phyloP scores from a whole-genome alignment of 2,888 invertebrate genomes.

The Phalera bucephala region DNA sequence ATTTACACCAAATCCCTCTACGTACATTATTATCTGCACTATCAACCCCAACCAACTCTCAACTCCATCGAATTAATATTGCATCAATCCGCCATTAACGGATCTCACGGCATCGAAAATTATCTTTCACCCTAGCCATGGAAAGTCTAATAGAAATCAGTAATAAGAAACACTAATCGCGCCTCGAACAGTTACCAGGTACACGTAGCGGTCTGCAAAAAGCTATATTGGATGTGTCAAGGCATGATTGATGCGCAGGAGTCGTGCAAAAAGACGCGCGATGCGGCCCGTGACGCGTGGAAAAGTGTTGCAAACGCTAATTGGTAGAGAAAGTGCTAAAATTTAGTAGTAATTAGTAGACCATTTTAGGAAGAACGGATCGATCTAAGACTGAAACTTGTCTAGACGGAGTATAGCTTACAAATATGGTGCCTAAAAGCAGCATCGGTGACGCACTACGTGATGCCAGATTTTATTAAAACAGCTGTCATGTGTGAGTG shows the following conservation, averaged over 20 bases:
- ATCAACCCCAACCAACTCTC: too few species aligned
- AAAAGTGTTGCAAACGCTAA: conserved; percentile 51
- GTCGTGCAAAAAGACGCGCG: conserved; percentile 63
- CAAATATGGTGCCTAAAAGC: too few species aligned
- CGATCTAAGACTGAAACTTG: too few species aligned
- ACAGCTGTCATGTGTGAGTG: too few species aligned
- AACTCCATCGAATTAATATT: conserved; percentile 80
- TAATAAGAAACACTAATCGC: conserved; percentile 78
- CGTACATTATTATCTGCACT: too few species aligned
- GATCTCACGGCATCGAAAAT: conserved; percentile 76
- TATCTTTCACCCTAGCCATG: conserved; percentile 79
- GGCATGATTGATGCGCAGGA: conserved; percentile 75
- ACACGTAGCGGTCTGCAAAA: conserved; percentile 61
- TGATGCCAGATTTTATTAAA: too few species aligned
- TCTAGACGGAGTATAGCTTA: too few species aligned
- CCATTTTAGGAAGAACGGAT: too few species aligned
- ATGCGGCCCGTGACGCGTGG: conserved; percentile 67
- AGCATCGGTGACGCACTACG: too few species aligned
- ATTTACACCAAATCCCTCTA: too few species aligned
- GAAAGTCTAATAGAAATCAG: conserved; percentile 81
- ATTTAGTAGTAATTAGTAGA: too few species aligned
- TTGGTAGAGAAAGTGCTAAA: too few species aligned
- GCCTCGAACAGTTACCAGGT: conserved; percentile 58
- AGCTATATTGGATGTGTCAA: conserved; percentile 81
- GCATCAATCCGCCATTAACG: conserved; percentile 68